Base-by-base conservation (phyloP, 2,797 vertebrate species). In the Myioborus miniatus region DNA sequence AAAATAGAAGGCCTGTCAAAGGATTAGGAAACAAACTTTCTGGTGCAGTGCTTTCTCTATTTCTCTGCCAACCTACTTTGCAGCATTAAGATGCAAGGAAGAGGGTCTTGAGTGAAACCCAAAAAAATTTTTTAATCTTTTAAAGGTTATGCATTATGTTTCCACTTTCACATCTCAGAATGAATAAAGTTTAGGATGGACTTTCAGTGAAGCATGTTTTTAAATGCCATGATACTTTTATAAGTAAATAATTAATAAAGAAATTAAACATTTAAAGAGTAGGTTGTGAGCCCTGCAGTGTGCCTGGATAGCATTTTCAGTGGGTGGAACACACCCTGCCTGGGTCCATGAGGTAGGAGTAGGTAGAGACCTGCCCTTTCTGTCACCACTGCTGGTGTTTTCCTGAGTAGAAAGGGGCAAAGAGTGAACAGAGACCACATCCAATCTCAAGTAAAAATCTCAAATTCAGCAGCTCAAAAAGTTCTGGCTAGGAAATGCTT, bases 21-120 rank as follows among this genome's bases (percentile, higher is more conserved):
- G 62, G 90, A 97, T 90, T 88, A 93, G 71, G 93, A 96, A 95
- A 67, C 27, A 95, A 95, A 94, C 81, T 84, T 94, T 93, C 77
- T 83, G 75, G 44, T 60, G 82, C 74, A 94, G 55, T 69, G 32
- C 30, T 47, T 92, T 76, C 49, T 69, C 70, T 72, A 6, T 81
- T 91, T 72, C 76, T 78, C 50, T 72, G 47, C 36, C 82, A 91
- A 86, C 83, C 89, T 86, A 59, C 58, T 90, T 60, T 43, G 69
- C 22, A 49, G 68, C 32, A 68, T 49, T 92, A 91, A 83, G 60
- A 91, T 44, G 65, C 76, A 91, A 91, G 14, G 50, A 59, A 95
- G 36, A 87, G 72, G 49, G 82, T 83, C 75, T 47, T 44, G 23
- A 94, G 74, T 60, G 41, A 92, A 92, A 90, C 58, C 26, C 2